Evolutionary conservation across 2,113 vertebrate species (phyloP).

Genomic region (human): DNA sequence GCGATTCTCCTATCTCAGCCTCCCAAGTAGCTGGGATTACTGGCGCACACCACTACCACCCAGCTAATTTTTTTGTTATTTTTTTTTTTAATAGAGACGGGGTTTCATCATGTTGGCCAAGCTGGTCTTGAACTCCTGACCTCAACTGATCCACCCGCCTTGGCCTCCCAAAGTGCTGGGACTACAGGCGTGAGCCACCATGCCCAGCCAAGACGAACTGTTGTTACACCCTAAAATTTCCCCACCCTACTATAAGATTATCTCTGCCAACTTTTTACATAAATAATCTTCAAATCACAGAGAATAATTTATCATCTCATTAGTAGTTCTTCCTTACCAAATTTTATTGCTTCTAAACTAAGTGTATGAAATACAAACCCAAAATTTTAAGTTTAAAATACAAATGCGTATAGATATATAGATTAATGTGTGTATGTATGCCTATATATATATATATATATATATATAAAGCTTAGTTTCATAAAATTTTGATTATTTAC

Average conservation of each 20-base stretch:
- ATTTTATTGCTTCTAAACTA: conserved; percentile 2
- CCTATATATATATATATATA: fast-evolving
- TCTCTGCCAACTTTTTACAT: neutral
- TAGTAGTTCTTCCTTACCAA: neutral
- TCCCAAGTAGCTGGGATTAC: too few relatives aligned
- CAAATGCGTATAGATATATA: neutral
- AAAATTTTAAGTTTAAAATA: conserved; percentile 26
- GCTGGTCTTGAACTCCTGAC: too few relatives aligned
- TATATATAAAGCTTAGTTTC: neutral
- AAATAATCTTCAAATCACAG: conserved; percentile 16
- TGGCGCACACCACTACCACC: fast-evolving
- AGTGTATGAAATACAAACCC: neutral
- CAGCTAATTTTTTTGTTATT: too few relatives aligned
- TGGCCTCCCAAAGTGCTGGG: too few relatives aligned
- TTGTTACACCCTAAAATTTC: neutral
- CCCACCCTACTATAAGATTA: neutral
- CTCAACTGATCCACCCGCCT: too few relatives aligned
- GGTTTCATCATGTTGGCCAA: too few relatives aligned
- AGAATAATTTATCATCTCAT: conserved; percentile 19
- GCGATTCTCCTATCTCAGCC: too few relatives aligned
- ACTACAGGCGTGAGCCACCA: too few relatives aligned
- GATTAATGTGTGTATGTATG: neutral
- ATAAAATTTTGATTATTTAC: conserved; percentile 52
- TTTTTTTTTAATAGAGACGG: too few relatives aligned
- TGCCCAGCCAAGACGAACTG: too few relatives aligned